Evolutionary conservation across 2,113 vertebrate genomes (phyloP), one percentile per base, ranked within the genome.

Genomic region (Neolamprologus sp.): DNA sequence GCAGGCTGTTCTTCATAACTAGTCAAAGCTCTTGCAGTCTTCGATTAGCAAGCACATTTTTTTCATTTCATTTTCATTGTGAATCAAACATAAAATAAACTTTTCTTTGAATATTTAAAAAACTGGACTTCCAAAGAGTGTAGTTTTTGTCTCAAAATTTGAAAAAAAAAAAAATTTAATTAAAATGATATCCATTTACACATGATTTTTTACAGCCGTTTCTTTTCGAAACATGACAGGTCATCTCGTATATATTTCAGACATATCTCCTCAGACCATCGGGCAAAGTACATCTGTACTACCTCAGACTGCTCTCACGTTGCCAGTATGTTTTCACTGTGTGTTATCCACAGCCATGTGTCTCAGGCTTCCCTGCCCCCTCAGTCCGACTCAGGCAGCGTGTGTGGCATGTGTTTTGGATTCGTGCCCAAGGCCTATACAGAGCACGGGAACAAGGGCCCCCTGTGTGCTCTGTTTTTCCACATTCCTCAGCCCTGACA

Each of bases 401-500:
- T 94, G 88, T 94, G 93, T 93, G 92, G 93, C 81, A 88, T 95
- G 94, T 91, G 93, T 82, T 91, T 90, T 88, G 89, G 86, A 91
- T 85, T 89, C 49, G 71, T 87, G 87, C 89, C 91, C 90, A 84
- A 42, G 79, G 81, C 84, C 91, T 80, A 91, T 94, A 94, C 88
- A 91, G 73, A 80, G 68, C 30, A 58, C 88, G 17, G 91, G 93
- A 95, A 96, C 95, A 96, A 96, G 93, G 93, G 93, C 93, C 92
- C 93, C 94, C 92, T 95, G 84, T 94, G 92, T 92, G 92, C 53
- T 89, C 88, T 93, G 91, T 94, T 96, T 95, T 95, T 42, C 49
- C 49, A 93, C 94, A 96, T 96, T 95, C 95, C 92, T 91, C 3
- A 1, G 54, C 85, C 92, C 89, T 96, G 94, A 95, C 95, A 95